Evolutionary conservation across 2,113 vertebrate species (phyloP).

Genomic region (Crotophaga sulcirostris): DNA sequence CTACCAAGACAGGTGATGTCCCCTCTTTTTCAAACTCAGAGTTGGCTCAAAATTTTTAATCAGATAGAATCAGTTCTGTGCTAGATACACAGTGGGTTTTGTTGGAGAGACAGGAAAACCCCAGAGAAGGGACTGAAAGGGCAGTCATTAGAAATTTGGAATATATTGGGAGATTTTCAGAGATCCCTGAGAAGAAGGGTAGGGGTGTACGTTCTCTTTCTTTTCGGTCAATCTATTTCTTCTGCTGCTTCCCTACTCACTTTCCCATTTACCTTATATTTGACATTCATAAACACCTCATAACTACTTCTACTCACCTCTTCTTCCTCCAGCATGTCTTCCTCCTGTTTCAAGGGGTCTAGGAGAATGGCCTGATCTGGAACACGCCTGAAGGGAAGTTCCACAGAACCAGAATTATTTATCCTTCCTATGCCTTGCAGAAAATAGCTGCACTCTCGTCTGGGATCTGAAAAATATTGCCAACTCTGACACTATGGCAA

Average conservation of each 20-base stretch:
- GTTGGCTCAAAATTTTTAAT: background rate
- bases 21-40: background rate
- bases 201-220: background rate
- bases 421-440: background rate
- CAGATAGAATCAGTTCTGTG: background rate
- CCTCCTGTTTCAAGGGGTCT: background rate
- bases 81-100: background rate
- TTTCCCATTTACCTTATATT: background rate
- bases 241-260: background rate
- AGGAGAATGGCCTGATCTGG: background rate
- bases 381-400: background rate
- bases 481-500: background rate
- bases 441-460: background rate
- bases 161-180: background rate
- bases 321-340: background rate
- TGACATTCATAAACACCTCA: background rate
- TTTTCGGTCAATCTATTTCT: background rate
- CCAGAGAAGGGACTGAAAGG: background rate
- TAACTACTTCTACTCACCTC: background rate
- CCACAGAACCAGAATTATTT: background rate
- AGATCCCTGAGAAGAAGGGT: background rate
- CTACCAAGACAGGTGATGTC: background rate
- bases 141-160: background rate
- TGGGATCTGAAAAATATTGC: background rate
- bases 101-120: fast-evolving